Conservation (phyloP, 1,140 invertebrate genomes). For the Brachionus rotundiformis region DNA sequence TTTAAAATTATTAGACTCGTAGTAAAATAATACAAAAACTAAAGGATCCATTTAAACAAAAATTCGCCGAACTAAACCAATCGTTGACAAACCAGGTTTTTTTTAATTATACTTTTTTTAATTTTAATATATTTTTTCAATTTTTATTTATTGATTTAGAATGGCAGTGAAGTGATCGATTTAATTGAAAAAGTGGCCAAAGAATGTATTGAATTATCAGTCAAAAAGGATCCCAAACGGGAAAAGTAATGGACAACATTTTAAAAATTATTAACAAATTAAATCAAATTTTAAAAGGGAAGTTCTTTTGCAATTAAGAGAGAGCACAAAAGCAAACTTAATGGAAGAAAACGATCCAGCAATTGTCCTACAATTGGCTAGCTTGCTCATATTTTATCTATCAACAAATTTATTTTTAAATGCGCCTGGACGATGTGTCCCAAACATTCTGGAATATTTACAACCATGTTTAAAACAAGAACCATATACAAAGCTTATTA, state of each 20-base stretch:
- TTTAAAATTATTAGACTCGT: slow-evolving; percentile 38
- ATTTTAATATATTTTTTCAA: too few species aligned
- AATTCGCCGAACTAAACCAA: slow-evolving; percentile 39
- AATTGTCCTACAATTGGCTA: slow-evolving; percentile 77
- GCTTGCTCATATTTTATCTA: slow-evolving; percentile 78
- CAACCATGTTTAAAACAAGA: slow-evolving; percentile 22
- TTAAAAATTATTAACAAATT: background rate
- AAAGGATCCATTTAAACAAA: slow-evolving; percentile 37
- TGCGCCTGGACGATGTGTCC: slow-evolving; percentile 85
- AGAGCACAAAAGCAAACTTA: background rate
- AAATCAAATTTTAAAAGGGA: slow-evolving; percentile 16
- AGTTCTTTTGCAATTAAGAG: slow-evolving; percentile 74
- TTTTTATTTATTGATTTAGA: background rate
- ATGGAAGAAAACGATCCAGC: slow-evolving; percentile 72
- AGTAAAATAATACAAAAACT: slow-evolving; percentile 45
- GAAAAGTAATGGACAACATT: slow-evolving; percentile 14
- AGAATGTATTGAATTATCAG: slow-evolving; percentile 7
- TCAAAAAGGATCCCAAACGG: slow-evolving; percentile 45
- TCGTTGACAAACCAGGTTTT: slow-evolving; percentile 1
- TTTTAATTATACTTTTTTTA: background rate
- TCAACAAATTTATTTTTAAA: slow-evolving; percentile 78
- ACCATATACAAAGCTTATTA: background rate
- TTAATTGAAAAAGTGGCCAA: slow-evolving; percentile 47
- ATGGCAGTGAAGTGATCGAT: slow-evolving; percentile 18
- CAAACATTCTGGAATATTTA: slow-evolving; percentile 69